Percentiles rank a stretch among this genome's conserved stretches.
Evolutionary conservation across 92 coral and sea anemone species (phyloP).

Genomic region (Heteractis magnifica): DNA sequence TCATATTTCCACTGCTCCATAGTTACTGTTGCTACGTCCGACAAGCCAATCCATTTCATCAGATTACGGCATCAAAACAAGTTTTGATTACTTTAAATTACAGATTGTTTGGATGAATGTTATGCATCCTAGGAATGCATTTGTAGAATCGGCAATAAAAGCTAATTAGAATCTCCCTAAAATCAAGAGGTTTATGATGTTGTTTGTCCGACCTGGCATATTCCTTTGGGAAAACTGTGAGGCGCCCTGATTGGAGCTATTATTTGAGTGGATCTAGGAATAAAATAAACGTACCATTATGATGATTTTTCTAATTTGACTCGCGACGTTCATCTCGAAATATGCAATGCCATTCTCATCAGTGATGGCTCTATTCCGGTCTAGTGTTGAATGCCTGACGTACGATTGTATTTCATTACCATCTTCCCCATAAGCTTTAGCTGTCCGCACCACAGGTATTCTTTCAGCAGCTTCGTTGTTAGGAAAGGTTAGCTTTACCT

Average conservation of each 20-base stretch:
- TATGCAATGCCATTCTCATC: neutral
- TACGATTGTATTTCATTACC: neutral
- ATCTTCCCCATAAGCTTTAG: neutral
- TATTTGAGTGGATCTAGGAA: neutral
- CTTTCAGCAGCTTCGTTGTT: neutral
- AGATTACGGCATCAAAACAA: too few species aligned
- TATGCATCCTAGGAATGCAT: too few species aligned
- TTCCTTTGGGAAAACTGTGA: too few species aligned
- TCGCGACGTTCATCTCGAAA: neutral
- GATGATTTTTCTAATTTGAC: neutral
- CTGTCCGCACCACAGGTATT: neutral
- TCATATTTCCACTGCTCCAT: too few species aligned
- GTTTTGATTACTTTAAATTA: too few species aligned
- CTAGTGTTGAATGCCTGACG: neutral
- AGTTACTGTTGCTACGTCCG: too few species aligned
- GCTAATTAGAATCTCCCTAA: too few species aligned
- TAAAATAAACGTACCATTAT: neutral
- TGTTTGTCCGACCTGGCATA: too few species aligned
- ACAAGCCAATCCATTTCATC: too few species aligned
- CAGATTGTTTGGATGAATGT: too few species aligned
- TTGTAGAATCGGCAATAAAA: too few species aligned
- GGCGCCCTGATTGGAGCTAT: neutral
- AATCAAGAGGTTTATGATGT: too few species aligned
- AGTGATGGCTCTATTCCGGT: neutral
- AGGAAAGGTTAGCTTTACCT: neutral